Evolutionary conservation across 2,113 vertebrate genomes (phyloP).

Genomic region (Ciconia boyciana): DNA sequence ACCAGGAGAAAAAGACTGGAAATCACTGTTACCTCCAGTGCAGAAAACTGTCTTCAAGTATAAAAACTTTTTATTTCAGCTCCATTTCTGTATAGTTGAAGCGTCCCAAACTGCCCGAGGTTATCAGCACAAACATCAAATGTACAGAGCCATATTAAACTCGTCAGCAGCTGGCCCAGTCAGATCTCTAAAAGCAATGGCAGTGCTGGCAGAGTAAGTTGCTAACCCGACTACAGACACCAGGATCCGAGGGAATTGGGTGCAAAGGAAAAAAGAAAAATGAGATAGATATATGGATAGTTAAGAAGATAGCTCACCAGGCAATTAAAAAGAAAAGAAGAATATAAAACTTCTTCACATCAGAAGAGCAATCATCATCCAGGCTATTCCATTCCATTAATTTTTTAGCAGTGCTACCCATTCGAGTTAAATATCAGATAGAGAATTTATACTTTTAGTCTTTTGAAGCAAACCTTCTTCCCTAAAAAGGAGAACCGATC

Average conservation of each 20-base stretch:
- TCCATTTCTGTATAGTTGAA: neutral
- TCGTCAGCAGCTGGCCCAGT: neutral
- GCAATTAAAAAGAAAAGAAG: conserved; percentile 16
- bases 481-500: neutral
- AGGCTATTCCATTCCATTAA: neutral
- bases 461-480: neutral
- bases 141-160: rapidly evolving
- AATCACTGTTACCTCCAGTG: neutral
- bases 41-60: neutral
- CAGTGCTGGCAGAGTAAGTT: neutral
- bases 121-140: neutral
- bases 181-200: neutral
- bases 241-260: neutral
- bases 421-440: neutral
- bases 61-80: neutral
- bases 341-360: neutral
- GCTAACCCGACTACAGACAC: neutral
- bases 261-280: neutral
- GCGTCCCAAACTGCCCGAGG: neutral
- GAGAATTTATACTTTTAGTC: neutral
- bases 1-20: neutral
- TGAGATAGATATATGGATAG: neutral
- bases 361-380: neutral
- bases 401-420: neutral
- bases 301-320: neutral